Base-by-base conservation (phyloP, 2,888 invertebrate genomes). In the Rhogogaster chlorosoma region DNA sequence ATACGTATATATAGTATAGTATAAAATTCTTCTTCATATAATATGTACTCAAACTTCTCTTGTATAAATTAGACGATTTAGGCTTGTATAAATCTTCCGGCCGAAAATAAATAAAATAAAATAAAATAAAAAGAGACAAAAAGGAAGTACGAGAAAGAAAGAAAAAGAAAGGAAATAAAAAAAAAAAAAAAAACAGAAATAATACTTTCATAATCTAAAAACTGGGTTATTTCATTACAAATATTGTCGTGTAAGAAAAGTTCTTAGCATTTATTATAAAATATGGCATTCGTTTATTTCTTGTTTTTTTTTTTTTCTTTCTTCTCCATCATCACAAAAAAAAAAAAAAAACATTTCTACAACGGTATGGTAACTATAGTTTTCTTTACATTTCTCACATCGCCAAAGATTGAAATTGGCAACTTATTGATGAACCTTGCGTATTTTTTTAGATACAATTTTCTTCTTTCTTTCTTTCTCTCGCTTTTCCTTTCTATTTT, bases 231-330 rank as follows among this genome's bases (percentile, higher is more conserved):
- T 32, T 71, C 38, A 10, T 22, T 71, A 29, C 45, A 61, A 84
- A 84, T 84, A 84, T 84, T 77, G 84, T 84, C 84, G 73, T 84
- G 84, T 84, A 84, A 84, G n/a, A 84, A 77, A 84, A 77, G 84
- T 61, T 84, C 18, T 49, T 77, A n/a, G 38, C 45, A 29, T n/a
- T 22, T 49, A 18, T 29, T 10, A 26, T 18, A 45, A 45, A 15
- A 26, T 7, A 45, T 45, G n/a, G 15, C 12, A 22, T 45, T 10
- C 12, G 22, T 42, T 73, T 45, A 5, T 3, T 73, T 73, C n/a
- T n/a, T n/a, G 0, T 10, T 73, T 73, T 42, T 2, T 7, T 22
- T 42, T 42, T 38, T 73, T 22, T 73, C 38, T 42, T 10, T 42
- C 26, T 26, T 6, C 22, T 36, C 18, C 36, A 4, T 26, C 7